Percentiles rank a stretch among this genome's conserved stretches.
Conservation (phyloP, 2,888 invertebrate genomes). For the Baronia brevicornis region DNA sequence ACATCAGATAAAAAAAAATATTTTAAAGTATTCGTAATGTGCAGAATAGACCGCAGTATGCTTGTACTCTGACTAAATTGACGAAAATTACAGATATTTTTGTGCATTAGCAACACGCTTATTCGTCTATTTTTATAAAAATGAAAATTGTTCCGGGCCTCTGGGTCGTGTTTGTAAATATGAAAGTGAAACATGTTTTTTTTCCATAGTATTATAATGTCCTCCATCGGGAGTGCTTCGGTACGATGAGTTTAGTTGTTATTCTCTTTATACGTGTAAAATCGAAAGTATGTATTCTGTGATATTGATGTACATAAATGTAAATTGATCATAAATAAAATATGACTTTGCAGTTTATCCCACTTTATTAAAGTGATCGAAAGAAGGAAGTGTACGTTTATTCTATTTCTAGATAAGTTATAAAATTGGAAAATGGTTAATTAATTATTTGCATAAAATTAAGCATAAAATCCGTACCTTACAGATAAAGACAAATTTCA, state of each 20-base stretch:
- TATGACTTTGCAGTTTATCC: too few species aligned
- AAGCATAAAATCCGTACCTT: too few species aligned
- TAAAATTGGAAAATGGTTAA: too few species aligned
- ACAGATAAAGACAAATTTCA: too few species aligned
- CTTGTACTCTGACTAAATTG: not conserved
- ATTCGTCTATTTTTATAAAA: slow-evolving; percentile 52
- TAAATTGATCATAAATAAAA: not conserved
- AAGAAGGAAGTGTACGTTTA: too few species aligned
- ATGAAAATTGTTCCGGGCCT: slow-evolving; percentile 52
- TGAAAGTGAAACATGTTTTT: slow-evolving; percentile 28
- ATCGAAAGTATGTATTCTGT: slow-evolving; percentile 2
- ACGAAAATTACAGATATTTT: slow-evolving; percentile 20
- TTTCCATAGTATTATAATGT: slow-evolving; percentile 41
- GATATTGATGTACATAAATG: not conserved
- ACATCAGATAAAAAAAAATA: too few species aligned
- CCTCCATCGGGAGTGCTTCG: slow-evolving; percentile 28
- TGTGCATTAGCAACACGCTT: slow-evolving; percentile 30
- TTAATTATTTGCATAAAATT: too few species aligned
- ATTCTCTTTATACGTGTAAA: slow-evolving; percentile 30
- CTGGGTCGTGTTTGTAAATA: slow-evolving; percentile 29
- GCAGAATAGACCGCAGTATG: not conserved
- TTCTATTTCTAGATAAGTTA: too few species aligned
- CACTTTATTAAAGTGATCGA: too few species aligned
- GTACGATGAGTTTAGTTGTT: slow-evolving; percentile 29
- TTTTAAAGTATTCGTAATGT: too few species aligned